phyloP scores from a whole-genome alignment of 2,888 invertebrate genomes.

The Campaea margaritaria region DNA sequence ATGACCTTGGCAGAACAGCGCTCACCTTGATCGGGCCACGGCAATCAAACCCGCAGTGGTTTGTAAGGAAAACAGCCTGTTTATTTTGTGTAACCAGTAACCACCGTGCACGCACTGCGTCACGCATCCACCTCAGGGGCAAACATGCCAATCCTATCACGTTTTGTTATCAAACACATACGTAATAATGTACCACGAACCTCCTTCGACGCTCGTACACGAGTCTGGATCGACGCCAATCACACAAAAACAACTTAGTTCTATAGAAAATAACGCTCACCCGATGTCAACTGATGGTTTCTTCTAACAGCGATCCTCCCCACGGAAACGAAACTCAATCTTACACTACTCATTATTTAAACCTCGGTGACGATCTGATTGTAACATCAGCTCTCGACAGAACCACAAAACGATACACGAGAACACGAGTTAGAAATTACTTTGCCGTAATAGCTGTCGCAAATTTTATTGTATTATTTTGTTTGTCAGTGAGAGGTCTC shows the following conservation, averaged over 20 bases:
- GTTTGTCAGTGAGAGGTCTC: constrained; percentile 84
- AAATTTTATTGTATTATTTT: constrained; percentile 80
- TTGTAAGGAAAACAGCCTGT: constrained; percentile 26
- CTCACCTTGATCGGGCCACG: constrained; percentile 29
- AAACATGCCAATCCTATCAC: constrained; percentile 53
- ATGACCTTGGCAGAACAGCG: constrained; percentile 42
- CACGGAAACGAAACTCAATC: constrained; percentile 80
- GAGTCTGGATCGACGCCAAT: constrained; percentile 72
- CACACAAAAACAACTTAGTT: constrained; percentile 53
- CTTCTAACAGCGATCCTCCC: constrained; percentile 79
- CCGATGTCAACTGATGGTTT: constrained; percentile 77
- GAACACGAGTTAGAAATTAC: constrained; percentile 68
- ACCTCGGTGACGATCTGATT: constrained; percentile 61
- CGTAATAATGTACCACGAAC: constrained; percentile 44
- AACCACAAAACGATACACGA: constrained; percentile 59
- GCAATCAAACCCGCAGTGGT: constrained; percentile 20
- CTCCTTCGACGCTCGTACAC: constrained; percentile 53
- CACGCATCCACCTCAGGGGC: constrained; percentile 42
- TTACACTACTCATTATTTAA: constrained; percentile 80
- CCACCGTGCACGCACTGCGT: constrained; percentile 32
- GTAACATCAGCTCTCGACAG: constrained; percentile 72
- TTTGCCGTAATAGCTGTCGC: constrained; percentile 62
- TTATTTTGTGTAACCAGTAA: neutral
- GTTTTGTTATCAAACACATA: constrained; percentile 76
- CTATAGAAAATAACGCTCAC: constrained; percentile 64